Evolutionary conservation across 1,140 invertebrate genomes (phyloP).

Genomic region (Zelostemma sp.): DNA sequence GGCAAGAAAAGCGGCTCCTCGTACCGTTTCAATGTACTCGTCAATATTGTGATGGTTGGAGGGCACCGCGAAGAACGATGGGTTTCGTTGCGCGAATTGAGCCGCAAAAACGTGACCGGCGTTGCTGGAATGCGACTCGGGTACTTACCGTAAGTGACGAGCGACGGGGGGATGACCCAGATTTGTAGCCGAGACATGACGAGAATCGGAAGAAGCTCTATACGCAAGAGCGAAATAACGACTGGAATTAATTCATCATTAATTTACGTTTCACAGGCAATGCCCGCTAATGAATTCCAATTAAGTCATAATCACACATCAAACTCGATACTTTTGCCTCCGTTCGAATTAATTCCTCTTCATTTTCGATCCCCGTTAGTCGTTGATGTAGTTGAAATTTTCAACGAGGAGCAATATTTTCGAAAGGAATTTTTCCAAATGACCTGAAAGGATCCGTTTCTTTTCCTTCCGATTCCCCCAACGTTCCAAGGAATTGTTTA

Average conservation of each 20-base stretch:
- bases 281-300: constrained; percentile 9
- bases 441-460: no score
- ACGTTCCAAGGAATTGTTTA: no score
- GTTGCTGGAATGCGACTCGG: constrained; percentile 13
- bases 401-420: no score
- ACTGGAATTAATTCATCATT: constrained; percentile 18
- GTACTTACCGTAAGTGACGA: constrained; percentile 25
- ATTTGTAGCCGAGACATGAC: constrained; percentile 13
- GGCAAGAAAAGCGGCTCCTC: not conserved
- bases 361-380: no score
- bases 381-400: no score
- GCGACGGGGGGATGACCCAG: constrained; percentile 23
- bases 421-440: no score
- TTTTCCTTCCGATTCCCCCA: no score
- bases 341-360: no score
- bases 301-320: constrained; percentile 1
- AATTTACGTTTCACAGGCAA: constrained; percentile 9
- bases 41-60: constrained; percentile 7
- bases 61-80: constrained; percentile 1
- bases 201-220: constrained; percentile 15
- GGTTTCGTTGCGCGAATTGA: constrained; percentile 32
- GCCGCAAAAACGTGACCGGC: constrained; percentile 33
- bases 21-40: constrained; percentile 5
- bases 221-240: constrained; percentile 8
- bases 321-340: no score